A percentile compares a stretch with the other conserved stretches of the same genome.
These are phyloP conservation scores for Bungarus multicinctus DNA, from an alignment of 2,113 vertebrate genomes.

Conservation along the genomic window DNA sequence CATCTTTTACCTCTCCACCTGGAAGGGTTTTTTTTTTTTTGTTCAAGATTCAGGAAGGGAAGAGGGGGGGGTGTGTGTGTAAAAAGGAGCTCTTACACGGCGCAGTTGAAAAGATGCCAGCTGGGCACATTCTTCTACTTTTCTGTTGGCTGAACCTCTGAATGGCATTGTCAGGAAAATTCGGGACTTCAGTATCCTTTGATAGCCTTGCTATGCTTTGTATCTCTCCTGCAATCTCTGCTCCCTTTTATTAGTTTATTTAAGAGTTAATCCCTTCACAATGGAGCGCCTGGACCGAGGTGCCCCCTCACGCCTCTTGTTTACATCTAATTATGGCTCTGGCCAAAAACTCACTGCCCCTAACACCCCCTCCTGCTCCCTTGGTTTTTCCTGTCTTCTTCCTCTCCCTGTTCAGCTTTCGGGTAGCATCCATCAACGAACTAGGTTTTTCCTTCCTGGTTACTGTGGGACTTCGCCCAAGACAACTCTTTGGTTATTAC, in stretches of 20 bases:
- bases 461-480: not conserved
- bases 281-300: constrained; percentile 60
- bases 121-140: not conserved
- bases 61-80: no score
- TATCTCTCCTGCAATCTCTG: constrained; percentile 46
- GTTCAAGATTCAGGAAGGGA: not conserved
- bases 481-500: no score
- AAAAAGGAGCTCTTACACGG: not conserved
- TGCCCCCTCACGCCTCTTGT: constrained; percentile 71
- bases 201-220: constrained; percentile 30
- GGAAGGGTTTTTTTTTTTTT: no score
- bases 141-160: constrained; percentile 6
- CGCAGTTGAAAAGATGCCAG: not conserved
- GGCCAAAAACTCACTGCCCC: not conserved
- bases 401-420: constrained; percentile 48
- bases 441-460: not conserved
- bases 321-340: constrained; percentile 77
- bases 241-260: constrained; percentile 71
- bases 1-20: not conserved
- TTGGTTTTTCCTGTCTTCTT: not conserved
- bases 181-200: not conserved
- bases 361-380: constrained; percentile 45
- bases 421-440: constrained; percentile 42
- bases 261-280: constrained; percentile 77
- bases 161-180: not conserved